phyloP scores from a whole-genome alignment of 1,140 invertebrate species.

The Frieseomelitta varia region DNA sequence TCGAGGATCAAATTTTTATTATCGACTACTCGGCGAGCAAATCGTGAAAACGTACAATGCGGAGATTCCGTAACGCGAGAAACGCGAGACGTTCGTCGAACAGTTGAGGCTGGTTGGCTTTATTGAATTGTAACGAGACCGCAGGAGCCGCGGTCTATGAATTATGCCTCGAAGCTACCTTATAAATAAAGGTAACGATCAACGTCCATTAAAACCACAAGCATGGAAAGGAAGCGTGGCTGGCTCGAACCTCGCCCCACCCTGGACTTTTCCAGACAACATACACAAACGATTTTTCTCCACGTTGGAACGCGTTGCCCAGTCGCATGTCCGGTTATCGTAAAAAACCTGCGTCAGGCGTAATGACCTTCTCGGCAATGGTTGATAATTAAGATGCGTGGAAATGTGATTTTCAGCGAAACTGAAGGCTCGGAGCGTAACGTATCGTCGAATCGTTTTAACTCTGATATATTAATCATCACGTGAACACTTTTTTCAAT shows the following conservation, averaged over 20 bases:
- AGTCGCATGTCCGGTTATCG: conserved; percentile 64
- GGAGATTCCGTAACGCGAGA: not conserved
- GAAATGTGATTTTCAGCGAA: conserved; percentile 75
- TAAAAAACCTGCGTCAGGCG: conserved; percentile 68
- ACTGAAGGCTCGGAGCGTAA: conserved; percentile 58
- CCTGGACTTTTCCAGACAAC: conserved; percentile 52
- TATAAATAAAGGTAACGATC: conserved; percentile 58
- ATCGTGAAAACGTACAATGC: not conserved
- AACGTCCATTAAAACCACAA: conserved; percentile 61
- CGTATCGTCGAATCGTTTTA: not conserved
- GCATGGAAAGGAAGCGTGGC: conserved; percentile 58
- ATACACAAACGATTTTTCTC: conserved; percentile 61
- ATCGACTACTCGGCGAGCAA: not conserved
- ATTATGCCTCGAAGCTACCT: conserved; percentile 38
- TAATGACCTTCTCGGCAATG: conserved; percentile 78
- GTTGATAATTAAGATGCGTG: conserved; percentile 77
- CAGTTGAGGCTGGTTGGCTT: not conserved
- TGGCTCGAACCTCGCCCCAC: conserved; percentile 26
- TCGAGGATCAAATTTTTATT: not conserved
- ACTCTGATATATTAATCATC: conserved; percentile 5
- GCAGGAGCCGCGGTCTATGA: conserved; percentile 10
- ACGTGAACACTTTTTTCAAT: not conserved
- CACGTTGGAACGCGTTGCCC: conserved; percentile 14
- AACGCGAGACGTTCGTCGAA: not conserved
- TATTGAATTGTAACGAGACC: not conserved